Base-by-base conservation (phyloP, 1,140 invertebrate species). In the Drosophila sturtevanti region DNA sequence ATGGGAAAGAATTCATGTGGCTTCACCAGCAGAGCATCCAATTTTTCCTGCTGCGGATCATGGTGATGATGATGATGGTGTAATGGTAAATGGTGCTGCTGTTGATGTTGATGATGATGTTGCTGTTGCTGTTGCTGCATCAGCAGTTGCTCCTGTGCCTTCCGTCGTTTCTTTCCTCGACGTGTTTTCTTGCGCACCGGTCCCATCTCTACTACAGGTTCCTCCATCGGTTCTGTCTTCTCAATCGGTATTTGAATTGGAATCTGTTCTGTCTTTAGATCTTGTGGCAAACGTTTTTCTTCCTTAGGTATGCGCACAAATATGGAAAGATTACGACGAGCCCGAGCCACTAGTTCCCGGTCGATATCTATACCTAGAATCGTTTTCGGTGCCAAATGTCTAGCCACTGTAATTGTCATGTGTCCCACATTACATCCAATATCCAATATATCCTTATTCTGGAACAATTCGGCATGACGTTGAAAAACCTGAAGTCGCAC, bases 381-480 rank as follows among this genome's bases (percentile, higher is more conserved):
- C 77, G 95, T 96, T 62, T 94, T 94, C 2, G 98, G 97, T 34
- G 94, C 93, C 89, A 97, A 96, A 81, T 98, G 95, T 71, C 96
- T 94, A 0, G 97, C 98, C 55, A 99, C 93, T 0, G 95, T 95
- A 16, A 97, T 93, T 2, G 98, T 98, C 52, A 99, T 94, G 90
- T 98, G 97, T 2, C 99, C 99, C 75, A 98, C 96, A 93, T 99
- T 99, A 92, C 99, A 99, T 9, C 99, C 99, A 90, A 99, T 97
- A 90, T 99, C 99, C 41, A 99, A 93, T 21, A 99, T 95, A 92
- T 98, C 96, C 92, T 98, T 99, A 11, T 95, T 95, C 70, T 95
- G 93, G 92, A 99, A 99, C 89, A 99, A 94, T 77, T 98, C 95
- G 48, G 94, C 93, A 71, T 96, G 95, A 69, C 95, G 94, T 44